These are phyloP conservation scores for Albula glossodonta DNA, from an alignment of 2,113 vertebrate species.

Conservation along the genomic window DNA sequence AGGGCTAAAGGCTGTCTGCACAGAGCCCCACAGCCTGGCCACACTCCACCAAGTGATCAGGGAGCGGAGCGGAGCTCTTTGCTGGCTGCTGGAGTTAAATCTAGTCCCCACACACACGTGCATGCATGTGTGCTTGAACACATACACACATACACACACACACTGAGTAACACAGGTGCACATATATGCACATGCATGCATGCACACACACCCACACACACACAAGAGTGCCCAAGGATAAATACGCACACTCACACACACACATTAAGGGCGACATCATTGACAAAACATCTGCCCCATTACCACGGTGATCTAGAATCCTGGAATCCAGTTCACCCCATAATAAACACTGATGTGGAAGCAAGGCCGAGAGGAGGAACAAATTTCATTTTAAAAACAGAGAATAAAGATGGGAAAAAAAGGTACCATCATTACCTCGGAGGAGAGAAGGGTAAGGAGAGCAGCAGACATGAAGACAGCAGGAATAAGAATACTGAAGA, in stretches of 20 bases:
- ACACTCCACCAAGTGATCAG: not conserved
- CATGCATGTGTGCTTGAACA: not conserved
- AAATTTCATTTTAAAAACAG: not conserved
- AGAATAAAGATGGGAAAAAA: slow-evolving; percentile 6
- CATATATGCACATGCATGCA: not conserved
- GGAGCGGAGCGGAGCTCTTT: not conserved
- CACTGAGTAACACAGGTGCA: not conserved
- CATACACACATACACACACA: not conserved
- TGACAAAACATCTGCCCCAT: not conserved
- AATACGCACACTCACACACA: not conserved
- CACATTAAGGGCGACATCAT: not conserved
- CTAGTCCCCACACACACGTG: not conserved
- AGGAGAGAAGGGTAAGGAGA: slow-evolving; percentile 34
- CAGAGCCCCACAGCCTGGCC: not conserved
- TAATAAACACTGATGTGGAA: not conserved
- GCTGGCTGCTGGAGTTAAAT: too few species aligned
- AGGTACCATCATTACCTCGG: slow-evolving; percentile 25
- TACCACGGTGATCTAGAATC: not conserved
- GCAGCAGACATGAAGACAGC: slow-evolving; percentile 41
- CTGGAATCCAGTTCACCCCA: not conserved
- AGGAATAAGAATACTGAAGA: slow-evolving; percentile 38
- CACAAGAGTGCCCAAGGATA: too few species aligned
- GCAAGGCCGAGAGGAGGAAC: not conserved
- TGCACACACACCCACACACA: not conserved
- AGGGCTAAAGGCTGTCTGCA: not conserved